Percentiles rank a stretch among this genome's conserved stretches.
Conservation (phyloP, 2,888 invertebrate genomes). For the Lamproptera curius region DNA sequence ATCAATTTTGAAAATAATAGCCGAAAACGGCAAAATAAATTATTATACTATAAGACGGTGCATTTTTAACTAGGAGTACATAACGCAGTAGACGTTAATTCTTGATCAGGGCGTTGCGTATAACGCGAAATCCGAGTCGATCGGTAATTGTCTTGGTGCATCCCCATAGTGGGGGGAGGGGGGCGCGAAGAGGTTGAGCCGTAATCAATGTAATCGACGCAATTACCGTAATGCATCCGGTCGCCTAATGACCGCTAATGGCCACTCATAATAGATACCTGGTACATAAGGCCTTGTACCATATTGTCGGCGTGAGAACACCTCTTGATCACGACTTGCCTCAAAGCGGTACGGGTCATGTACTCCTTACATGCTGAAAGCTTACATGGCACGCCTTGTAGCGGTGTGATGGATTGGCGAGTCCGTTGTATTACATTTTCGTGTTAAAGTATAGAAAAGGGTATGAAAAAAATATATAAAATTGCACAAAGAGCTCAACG, state of each 20-base stretch:
- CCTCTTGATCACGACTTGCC: not conserved
- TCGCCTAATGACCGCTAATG: constrained; percentile 21
- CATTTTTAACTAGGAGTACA: no score
- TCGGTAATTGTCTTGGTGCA: constrained; percentile 3
- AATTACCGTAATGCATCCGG: constrained; percentile 38
- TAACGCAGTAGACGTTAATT: constrained; percentile 6
- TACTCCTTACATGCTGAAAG: not conserved
- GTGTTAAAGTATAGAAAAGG: no score
- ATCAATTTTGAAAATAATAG: no score
- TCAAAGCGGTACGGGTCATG: not conserved
- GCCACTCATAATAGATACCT: constrained; percentile 15
- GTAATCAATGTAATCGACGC: constrained; percentile 35
- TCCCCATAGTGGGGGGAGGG: not conserved
- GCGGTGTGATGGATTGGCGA: no score
- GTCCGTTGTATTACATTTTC: no score
- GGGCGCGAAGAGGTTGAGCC: constrained; percentile 2
- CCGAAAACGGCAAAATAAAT: no score
- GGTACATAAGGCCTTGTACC: not conserved
- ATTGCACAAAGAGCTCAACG: no score
- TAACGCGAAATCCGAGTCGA: constrained; percentile 14
- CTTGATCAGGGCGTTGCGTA: constrained; percentile 5
- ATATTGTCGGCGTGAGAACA: constrained; percentile 9
- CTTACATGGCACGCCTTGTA: no score
- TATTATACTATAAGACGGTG: no score
- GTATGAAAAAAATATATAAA: no score